Evolutionary conservation across 2,888 invertebrate species (phyloP), one percentile per base, ranked within the genome.

Genomic region (Stenchaetothrips biformis): DNA sequence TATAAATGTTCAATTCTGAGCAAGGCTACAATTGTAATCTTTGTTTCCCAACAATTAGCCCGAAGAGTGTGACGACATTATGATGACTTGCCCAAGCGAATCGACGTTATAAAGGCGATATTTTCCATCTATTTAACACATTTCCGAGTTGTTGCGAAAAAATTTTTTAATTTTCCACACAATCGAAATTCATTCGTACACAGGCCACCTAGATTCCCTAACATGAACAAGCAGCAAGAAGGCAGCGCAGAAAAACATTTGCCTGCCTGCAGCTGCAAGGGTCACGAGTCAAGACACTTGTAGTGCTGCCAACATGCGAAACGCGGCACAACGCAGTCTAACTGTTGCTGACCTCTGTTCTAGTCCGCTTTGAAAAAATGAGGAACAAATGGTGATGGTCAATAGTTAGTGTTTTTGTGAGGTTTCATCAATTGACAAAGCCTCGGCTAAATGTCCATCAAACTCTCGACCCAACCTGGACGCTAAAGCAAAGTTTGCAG

Each of bases 211-310:
- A n/a, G n/a, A n/a, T 16, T 1, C 53, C 53, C 53, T 8, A 8
- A 25, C 67, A 74, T 11, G 11, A 21, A 74, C 9, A 11, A 74
- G 21, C 25, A 74, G 21, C 67, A 21, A 67, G 67, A 67, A 67
- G 67, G 67, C 67, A 67, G 67, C n/a, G 67, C 7, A 21, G 67
- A 74, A 74, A 67, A 74, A 74, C 67, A 74, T 7, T 21, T 74
- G 67, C 67, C 11, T n/a, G 8, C 2, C 25, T 25, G 37, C 37
- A 37, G n/a, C 37, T 2, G 11, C 67, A 74, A 74, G 67, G 67
- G 67, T 74, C 67, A 74, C 59, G 59, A 6, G 59, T 13, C 37
- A 37, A 1, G 37, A 37, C 37, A 37, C 37, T 37, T 37, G 37
- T 37, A 37, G 37, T 37, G 37, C 37, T 37, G 37, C 37, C 37